These are phyloP conservation scores for Oncorhynchus kisutch DNA, from an alignment of 2,113 vertebrate species.

Conservation along the genomic window DNA sequence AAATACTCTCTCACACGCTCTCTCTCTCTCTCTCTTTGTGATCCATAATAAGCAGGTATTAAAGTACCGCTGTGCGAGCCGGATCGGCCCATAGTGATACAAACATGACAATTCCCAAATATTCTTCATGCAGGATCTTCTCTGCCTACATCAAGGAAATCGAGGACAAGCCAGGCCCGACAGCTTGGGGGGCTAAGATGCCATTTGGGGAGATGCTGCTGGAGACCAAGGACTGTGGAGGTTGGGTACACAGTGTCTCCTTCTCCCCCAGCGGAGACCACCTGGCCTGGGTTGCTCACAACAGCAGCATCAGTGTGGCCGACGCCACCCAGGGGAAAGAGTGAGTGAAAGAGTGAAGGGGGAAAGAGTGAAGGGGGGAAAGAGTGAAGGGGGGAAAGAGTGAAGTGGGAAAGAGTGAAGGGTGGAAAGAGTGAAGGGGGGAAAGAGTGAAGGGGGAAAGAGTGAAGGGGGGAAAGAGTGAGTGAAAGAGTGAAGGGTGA, in stretches of 20 bases:
- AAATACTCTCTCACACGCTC: no score
- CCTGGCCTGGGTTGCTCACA: constrained; percentile 77
- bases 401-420: no score
- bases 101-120: neutral
- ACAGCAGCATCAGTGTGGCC: constrained; percentile 72
- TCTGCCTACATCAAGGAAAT: constrained; percentile 82
- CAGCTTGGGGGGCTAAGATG: constrained; percentile 80
- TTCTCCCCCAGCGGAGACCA: constrained; percentile 78
- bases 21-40: no score
- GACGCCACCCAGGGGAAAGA: constrained; percentile 72
- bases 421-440: no score
- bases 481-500: no score
- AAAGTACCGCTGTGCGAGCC: no score
- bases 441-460: no score
- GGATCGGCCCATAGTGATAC: neutral
- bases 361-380: neutral
- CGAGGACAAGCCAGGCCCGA: constrained; percentile 79
- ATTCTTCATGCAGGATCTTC: constrained; percentile 63
- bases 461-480: no score
- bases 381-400: no score
- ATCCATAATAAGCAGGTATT: no score
- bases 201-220: constrained; percentile 78
- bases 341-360: constrained; percentile 58
- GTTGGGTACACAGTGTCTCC: constrained; percentile 79
- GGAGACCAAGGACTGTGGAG: constrained; percentile 76